Conservation (phyloP, 1,140 invertebrate genomes). For the Drosophila quadrilineata region DNA sequence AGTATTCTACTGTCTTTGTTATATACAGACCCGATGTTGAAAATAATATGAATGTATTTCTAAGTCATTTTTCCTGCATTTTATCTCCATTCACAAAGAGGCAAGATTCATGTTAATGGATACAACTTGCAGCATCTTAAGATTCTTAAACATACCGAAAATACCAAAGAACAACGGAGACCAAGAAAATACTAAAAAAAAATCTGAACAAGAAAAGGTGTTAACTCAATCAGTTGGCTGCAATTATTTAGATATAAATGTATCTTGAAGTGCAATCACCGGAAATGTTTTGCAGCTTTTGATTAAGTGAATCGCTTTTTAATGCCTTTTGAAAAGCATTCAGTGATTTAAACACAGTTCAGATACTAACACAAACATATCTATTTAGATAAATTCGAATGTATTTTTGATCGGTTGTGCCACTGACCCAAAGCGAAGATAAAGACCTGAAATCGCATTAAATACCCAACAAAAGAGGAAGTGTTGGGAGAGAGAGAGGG, state of each 20-base stretch:
- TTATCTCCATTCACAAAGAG: too few species aligned
- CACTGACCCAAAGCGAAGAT: conserved; percentile 52
- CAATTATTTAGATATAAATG: neutral
- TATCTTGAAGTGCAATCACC: neutral
- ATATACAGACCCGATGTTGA: too few species aligned
- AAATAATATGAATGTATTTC: too few species aligned
- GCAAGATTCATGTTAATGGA: too few species aligned
- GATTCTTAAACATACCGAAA: too few species aligned
- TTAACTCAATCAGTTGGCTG: neutral
- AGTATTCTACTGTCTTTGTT: too few species aligned
- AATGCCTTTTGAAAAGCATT: conserved; percentile 23
- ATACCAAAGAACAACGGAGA: neutral
- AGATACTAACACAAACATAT: neutral
- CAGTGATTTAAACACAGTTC: conserved; percentile 42
- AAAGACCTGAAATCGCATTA: conserved; percentile 7
- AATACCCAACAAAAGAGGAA: neutral
- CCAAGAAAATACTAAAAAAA: neutral
- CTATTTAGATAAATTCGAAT: too few species aligned
- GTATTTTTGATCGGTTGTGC: conserved; percentile 36
- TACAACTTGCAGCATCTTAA: too few species aligned
- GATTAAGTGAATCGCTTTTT: conserved; percentile 2
- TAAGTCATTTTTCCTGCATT: too few species aligned
- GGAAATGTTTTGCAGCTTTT: conserved; percentile 21
- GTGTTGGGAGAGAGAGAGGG: neutral
- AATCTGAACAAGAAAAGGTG: neutral